A percentile compares a stretch with the other conserved stretches of the same genome.
Evolutionary conservation across 2,888 invertebrate genomes (phyloP).

Genomic region (Chrysotoxum bicinctum): DNA sequence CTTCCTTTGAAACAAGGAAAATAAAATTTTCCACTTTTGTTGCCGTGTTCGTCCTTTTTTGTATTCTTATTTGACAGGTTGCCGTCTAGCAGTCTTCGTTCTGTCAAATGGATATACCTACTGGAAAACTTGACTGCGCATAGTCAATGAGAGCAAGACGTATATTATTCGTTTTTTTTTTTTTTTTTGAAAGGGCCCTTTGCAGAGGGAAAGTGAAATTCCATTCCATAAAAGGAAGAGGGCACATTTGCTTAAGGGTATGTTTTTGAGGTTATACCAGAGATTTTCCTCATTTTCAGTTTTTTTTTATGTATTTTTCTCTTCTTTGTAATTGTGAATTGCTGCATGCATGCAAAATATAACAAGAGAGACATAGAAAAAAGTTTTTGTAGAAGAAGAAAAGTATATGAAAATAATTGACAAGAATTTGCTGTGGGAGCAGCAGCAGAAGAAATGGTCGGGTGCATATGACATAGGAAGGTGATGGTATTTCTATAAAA

Average conservation of each 20-base stretch:
- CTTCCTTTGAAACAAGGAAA: conserved; percentile 4
- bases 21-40: conserved; percentile 34
- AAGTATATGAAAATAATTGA: conserved; percentile 47
- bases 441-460: neutral
- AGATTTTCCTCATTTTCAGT: conserved; percentile 26
- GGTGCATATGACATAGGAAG: neutral
- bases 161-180: neutral
- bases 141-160: conserved; percentile 46
- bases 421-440: conserved; percentile 8
- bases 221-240: conserved; percentile 45
- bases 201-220: conserved; percentile 64
- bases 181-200: neutral
- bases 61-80: conserved; percentile 61
- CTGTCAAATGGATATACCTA: conserved; percentile 65
- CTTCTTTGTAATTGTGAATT: conserved; percentile 35
- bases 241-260: conserved; percentile 28
- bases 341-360: conserved; percentile 22
- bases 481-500: conserved; percentile 22
- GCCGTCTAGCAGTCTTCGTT: conserved; percentile 60
- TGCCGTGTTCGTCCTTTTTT: conserved; percentile 42
- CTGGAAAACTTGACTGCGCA: conserved; percentile 45
- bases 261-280: conserved; percentile 30
- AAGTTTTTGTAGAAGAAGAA: conserved; percentile 21
- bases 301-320: neutral
- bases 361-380: conserved; percentile 18